A percentile compares a stretch with the other conserved stretches of the same genome.
These are phyloP conservation scores for Bombus sylvicola DNA, from an alignment of 1,140 invertebrate species.

Conservation along the genomic window DNA sequence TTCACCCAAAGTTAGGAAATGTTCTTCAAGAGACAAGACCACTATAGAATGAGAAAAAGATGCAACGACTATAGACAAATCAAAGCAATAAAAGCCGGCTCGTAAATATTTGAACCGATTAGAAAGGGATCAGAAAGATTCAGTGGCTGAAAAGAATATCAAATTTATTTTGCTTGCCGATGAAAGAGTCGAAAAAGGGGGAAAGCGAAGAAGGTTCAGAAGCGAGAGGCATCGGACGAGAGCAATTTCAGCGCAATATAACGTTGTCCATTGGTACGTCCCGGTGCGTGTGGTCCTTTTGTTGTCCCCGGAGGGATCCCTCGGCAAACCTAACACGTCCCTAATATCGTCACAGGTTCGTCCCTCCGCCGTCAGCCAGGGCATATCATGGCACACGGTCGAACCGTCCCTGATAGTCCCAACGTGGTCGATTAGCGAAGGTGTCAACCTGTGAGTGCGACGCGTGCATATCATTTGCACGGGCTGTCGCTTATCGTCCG, in stretches of 20 bases:
- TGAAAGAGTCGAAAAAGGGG: slow-evolving; percentile 30
- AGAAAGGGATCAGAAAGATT: neutral
- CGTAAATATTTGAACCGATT: neutral
- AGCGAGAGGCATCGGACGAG: slow-evolving; percentile 51
- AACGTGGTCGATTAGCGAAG: slow-evolving; percentile 73
- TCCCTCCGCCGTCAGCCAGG: slow-evolving; percentile 64
- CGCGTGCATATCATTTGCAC: slow-evolving; percentile 51
- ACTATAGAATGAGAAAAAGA: neutral
- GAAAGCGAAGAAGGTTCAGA: slow-evolving; percentile 36
- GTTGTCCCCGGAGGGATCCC: slow-evolving; percentile 75
- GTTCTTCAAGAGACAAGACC: too few relatives aligned
- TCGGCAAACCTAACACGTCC: slow-evolving; percentile 79
- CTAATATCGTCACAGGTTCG: slow-evolving; percentile 79
- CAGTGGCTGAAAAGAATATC: neutral
- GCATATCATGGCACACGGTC: slow-evolving; percentile 64
- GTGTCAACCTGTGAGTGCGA: slow-evolving; percentile 69
- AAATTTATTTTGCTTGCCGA: neutral
- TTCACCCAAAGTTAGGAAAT: too few relatives aligned
- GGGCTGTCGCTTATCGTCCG: neutral
- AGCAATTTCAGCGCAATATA: slow-evolving; percentile 77
- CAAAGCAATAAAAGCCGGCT: neutral
- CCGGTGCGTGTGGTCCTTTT: slow-evolving; percentile 79
- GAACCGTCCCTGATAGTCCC: slow-evolving; percentile 70
- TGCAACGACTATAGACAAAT: neutral
- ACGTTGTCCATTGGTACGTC: slow-evolving; percentile 76